Evolutionary conservation across 1,140 invertebrate species (phyloP).

Genomic region (Leptinotarsa defecta): DNA sequence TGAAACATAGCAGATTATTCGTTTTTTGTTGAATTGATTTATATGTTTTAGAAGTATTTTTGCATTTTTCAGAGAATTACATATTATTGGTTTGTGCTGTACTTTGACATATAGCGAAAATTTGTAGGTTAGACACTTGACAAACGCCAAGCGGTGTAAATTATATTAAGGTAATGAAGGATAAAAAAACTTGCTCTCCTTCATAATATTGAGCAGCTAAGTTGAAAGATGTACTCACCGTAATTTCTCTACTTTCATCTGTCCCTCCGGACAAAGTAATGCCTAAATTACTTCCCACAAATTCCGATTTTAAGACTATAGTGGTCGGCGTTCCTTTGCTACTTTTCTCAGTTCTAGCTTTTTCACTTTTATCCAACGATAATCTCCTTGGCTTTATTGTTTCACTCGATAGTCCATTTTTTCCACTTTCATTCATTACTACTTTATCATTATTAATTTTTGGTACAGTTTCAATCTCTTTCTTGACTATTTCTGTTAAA

Average conservation of each 20-base stretch:
- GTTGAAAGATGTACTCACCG: not conserved
- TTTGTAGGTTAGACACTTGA: too few relatives aligned
- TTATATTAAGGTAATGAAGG: too few relatives aligned
- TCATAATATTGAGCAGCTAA: too few relatives aligned
- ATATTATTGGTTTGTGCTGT: too few relatives aligned
- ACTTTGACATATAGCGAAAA: too few relatives aligned
- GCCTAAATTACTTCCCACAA: constrained; percentile 11
- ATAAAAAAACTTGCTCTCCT: too few relatives aligned
- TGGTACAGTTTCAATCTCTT: not conserved
- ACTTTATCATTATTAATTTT: not conserved
- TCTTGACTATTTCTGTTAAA: constrained; percentile 1
- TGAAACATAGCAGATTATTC: too few relatives aligned
- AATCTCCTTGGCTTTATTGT: not conserved
- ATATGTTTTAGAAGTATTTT: too few relatives aligned
- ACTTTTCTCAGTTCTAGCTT: not conserved
- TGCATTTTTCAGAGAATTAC: too few relatives aligned
- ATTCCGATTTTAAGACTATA: constrained; percentile 4
- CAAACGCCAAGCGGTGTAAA: too few relatives aligned
- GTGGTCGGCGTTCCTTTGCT: not conserved
- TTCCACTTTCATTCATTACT: not conserved
- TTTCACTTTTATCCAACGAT: not conserved
- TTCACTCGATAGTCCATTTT: not conserved
- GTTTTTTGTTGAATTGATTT: too few relatives aligned
- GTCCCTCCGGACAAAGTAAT: constrained; percentile 17
- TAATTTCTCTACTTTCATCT: constrained; percentile 20